These are phyloP conservation scores for Petrolisthes manimaculis DNA, from an alignment of 2,888 invertebrate genomes.

Conservation along the genomic window DNA sequence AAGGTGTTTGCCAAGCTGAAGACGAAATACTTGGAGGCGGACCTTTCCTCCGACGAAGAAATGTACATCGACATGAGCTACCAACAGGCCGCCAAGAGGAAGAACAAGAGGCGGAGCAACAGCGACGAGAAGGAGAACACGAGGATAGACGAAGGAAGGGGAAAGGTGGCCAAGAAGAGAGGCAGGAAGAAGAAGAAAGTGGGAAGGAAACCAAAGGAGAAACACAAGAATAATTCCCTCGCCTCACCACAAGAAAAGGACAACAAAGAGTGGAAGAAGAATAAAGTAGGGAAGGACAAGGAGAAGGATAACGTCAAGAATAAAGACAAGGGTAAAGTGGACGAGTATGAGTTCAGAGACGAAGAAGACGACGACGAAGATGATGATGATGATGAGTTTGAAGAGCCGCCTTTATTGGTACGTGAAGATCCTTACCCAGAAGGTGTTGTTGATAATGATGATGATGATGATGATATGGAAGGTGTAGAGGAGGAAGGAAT, in stretches of 20 bases:
- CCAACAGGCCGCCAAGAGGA: conserved; percentile 54
- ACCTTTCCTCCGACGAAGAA: conserved; percentile 81
- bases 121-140: conserved; percentile 63
- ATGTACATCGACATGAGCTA: conserved; percentile 69
- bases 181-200: conserved; percentile 65
- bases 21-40: conserved; percentile 84
- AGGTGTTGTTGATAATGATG: conserved; percentile 51
- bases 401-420: conserved; percentile 59
- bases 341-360: conserved; percentile 45
- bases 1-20: conserved; percentile 85
- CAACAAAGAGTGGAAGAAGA: conserved; percentile 43
- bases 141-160: conserved; percentile 49
- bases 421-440: conserved; percentile 65
- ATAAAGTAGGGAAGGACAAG: conserved; percentile 34
- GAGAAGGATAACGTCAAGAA: conserved; percentile 47
- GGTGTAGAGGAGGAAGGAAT: conserved; percentile 24
- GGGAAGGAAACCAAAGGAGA: conserved; percentile 63
- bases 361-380: conserved; percentile 61
- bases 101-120: conserved; percentile 59
- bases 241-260: conserved; percentile 23
- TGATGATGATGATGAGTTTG: conserved; percentile 63
- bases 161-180: conserved; percentile 51
- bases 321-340: conserved; percentile 59
- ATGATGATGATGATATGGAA: conserved; percentile 41
- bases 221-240: conserved; percentile 29